Evolutionary conservation across 2,113 vertebrate species (phyloP).

Genomic region (Daboia siamensis): DNA sequence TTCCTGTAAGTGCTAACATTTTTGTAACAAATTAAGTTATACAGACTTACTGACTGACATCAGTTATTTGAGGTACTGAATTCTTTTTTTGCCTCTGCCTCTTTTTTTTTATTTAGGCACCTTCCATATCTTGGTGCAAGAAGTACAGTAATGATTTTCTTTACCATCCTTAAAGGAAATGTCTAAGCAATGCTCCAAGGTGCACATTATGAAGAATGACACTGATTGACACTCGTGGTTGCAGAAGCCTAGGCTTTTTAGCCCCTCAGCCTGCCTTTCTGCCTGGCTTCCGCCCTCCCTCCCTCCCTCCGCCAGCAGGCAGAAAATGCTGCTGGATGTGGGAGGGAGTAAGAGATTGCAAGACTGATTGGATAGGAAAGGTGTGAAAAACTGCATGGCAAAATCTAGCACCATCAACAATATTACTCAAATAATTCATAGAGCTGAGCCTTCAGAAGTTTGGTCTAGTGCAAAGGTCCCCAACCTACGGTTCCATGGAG

Average conservation of each 20-base stretch:
- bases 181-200: not conserved
- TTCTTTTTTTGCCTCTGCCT: not conserved
- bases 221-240: not conserved
- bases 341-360: not conserved
- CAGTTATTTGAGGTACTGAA: not conserved
- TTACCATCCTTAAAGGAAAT: not conserved
- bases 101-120: not conserved
- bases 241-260: not conserved
- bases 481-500: no score
- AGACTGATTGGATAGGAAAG: not conserved
- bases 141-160: not conserved
- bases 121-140: not conserved
- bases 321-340: not conserved
- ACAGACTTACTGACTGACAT: not conserved
- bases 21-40: not conserved
- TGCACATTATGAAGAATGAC: not conserved
- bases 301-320: not conserved
- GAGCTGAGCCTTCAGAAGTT: not conserved
- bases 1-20: not conserved
- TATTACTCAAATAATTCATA: not conserved
- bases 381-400: not conserved
- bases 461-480: not conserved
- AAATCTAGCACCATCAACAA: not conserved
- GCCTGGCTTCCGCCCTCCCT: not conserved
- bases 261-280: not conserved